phyloP scores from a whole-genome alignment of 1,140 invertebrate species.

The Bicyclus anynana region DNA sequence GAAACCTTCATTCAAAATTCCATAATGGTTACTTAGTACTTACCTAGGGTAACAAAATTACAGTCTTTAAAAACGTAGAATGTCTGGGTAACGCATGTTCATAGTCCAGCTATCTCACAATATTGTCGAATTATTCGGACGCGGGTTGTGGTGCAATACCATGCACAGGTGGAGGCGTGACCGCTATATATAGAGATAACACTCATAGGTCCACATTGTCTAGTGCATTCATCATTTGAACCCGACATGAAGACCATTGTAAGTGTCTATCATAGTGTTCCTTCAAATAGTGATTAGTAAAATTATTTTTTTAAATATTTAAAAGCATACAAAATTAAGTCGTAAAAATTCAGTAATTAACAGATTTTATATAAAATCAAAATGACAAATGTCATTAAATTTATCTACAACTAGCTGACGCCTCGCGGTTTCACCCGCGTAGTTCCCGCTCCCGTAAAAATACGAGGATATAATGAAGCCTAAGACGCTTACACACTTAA shows the following conservation, averaged over 20 bases:
- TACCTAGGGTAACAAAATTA: too few relatives aligned
- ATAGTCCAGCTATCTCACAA: constrained; percentile 35
- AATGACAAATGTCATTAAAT: too few relatives aligned
- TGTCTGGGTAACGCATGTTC: constrained; percentile 7
- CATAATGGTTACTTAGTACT: too few relatives aligned
- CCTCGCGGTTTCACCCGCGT: too few relatives aligned
- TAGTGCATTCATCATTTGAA: constrained; percentile 63
- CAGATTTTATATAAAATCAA: too few relatives aligned
- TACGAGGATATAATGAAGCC: too few relatives aligned
- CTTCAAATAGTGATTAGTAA: constrained; percentile 2
- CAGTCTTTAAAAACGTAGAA: not conserved
- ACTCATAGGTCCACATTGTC: constrained; percentile 65
- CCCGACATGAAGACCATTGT: constrained; percentile 70
- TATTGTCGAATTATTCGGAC: constrained; percentile 59
- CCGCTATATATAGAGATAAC: constrained; percentile 69
- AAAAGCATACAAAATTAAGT: too few relatives aligned
- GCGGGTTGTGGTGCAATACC: constrained; percentile 61
- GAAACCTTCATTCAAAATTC: too few relatives aligned
- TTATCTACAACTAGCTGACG: too few relatives aligned
- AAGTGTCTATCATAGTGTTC: constrained; percentile 59
- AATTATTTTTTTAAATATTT: constrained; percentile 1
- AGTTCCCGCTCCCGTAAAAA: too few relatives aligned
- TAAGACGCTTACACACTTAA: too few relatives aligned
- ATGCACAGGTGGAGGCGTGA: constrained; percentile 58
- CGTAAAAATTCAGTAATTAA: too few relatives aligned